Evolutionary conservation across 2,797 vertebrate species (phyloP), one percentile per base, ranked within the genome.

Genomic region (Hyperoplus immaculatus): DNA sequence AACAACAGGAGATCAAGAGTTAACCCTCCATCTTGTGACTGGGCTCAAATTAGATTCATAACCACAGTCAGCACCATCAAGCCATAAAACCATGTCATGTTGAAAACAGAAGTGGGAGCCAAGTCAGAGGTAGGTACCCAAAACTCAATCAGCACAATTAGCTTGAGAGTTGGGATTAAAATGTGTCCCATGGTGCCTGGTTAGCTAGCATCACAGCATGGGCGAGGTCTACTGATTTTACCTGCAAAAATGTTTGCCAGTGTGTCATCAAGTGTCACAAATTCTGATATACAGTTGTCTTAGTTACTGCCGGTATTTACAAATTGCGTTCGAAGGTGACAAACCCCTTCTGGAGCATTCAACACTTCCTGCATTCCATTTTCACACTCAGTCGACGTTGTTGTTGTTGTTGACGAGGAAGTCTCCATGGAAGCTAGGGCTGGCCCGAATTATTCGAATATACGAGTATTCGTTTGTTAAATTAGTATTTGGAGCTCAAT

Each of bases 11-110:
- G 70, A 86, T 83, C 69, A 77, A 79, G 56, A 65, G 75, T 77
- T 66, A 46, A 63, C 4, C 59, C 54, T 74, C 62, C 54, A 88
- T 87, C 92, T 92, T 90, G 87, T 93, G 93, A 93, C 88, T 71
- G 79, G 60, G 60, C 61, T 70, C 85, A 73, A 88, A 91, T 93
- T 92, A 93, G 55, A 1, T 63, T 63, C 45, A 73, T 89, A 92
- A 93, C 69, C 43, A 80, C 0, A 4, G 63, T 77, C 83, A 86
- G 77, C 83, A 87, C 18, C 53, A 41, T 76, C 38, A 60, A 72
- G 66, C 87, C 88, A 79, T 87, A 75, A 89, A 14, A 38, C 15
- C 53, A 75, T 47, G 54, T 47, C 46, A 61, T 65, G 77, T 80
- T 36, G 13, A 77, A 70, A 82, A 82, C 69, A 86, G 18, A 66